Evolutionary conservation across 2,888 invertebrate species (phyloP).

Genomic region (Drosophila mayaguana): DNA sequence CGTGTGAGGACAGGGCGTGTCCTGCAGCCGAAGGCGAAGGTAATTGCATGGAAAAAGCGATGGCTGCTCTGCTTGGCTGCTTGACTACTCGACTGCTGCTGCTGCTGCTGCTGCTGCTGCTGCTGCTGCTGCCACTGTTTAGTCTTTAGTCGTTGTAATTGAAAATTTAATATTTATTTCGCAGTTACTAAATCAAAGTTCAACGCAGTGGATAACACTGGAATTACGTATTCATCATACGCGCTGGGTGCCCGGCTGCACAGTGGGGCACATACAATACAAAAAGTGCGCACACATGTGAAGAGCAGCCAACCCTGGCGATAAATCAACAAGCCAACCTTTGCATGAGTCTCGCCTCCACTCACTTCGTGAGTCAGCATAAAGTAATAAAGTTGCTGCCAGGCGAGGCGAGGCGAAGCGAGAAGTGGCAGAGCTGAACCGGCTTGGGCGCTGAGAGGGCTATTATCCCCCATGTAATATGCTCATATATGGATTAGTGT

Average conservation of each 20-base stretch:
- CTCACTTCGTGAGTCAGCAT: constrained; percentile 69
- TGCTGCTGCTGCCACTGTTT: background rate
- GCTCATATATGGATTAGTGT: constrained; percentile 73
- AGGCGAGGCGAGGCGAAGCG: background rate
- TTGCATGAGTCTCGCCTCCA: constrained; percentile 69
- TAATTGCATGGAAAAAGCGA: constrained; percentile 77
- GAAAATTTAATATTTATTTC: constrained; percentile 81
- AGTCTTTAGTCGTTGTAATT: constrained; percentile 60
- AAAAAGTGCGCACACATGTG: constrained; percentile 52
- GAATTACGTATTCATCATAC: constrained; percentile 78
- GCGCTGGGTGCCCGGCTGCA: constrained; percentile 51
- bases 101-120: constrained; percentile 9
- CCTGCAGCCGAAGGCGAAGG: constrained; percentile 56
- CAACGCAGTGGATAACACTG: constrained; percentile 69
- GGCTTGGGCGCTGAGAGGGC: constrained; percentile 14
- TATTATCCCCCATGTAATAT: constrained; percentile 59
- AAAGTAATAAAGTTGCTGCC: constrained; percentile 71
- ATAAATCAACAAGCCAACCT: constrained; percentile 78
- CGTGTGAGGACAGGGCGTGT: constrained; percentile 57
- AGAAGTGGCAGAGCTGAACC: background rate
- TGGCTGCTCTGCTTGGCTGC: constrained; percentile 25
- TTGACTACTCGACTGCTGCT: background rate
- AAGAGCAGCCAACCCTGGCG: constrained; percentile 49
- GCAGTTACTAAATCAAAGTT: constrained; percentile 80
- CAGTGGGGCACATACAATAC: constrained; percentile 50